Base-by-base conservation (phyloP, 2,888 invertebrate species). In the Perizoma affinitatum region DNA sequence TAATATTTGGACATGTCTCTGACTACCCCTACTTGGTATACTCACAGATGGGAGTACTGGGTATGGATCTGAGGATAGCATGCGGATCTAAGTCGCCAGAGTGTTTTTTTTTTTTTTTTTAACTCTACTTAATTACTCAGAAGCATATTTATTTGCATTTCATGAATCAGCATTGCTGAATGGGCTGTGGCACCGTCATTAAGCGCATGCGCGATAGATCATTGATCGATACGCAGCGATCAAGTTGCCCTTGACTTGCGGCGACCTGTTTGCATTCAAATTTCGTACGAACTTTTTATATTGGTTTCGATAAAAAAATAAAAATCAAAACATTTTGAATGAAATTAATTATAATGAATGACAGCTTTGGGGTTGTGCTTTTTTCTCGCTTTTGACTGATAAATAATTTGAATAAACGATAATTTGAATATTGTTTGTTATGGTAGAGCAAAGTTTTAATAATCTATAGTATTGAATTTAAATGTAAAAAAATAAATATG, bases 201-300 rank as follows among this genome's bases (percentile, higher is more conserved):
- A 67, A 33, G 50, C 63, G 50, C 63, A 60, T 67, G 66, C 5
- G 53, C 42, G 66, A 72, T 78, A 84, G 82, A 84, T 82, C 81
- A 84, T 83, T 80, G 82, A 81, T 82, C 81, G 83, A 82, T 80
- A 82, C 79, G 75, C 76, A 68, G 71, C 69, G 76, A 79, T 75
- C 79, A 82, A 75, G 79, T 65, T 74, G 82, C 78, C 86, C 87
- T 84, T 87, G 86, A 87, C 86, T 83, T 80, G 79, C 82, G 79
- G 78, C 74, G 74, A 73, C 70, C 76, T 34, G 61, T 50, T 65
- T 54, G 48, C 58, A 54, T 59, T 61, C 59, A 46, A 34, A 57
- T 50, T 60, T 54, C 51, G 43, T 51, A 49, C 42, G 43, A 10
- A 59, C 55, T 57, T 60, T 60, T 55, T 60, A 54, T 47, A 38